phyloP scores from a whole-genome alignment of 2,888 invertebrate species.

The Epinotia brunnichana region DNA sequence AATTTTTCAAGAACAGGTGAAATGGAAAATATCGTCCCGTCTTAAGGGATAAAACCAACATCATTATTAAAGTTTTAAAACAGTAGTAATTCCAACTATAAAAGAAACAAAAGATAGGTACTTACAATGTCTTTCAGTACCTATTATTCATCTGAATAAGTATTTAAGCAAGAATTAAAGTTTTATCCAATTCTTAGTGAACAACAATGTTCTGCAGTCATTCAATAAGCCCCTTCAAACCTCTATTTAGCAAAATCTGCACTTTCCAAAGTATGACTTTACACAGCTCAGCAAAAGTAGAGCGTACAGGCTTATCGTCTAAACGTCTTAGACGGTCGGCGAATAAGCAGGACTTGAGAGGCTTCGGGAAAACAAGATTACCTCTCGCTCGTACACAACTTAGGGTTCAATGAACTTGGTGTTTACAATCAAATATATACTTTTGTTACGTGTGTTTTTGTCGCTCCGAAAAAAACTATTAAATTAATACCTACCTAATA shows the following conservation, averaged over 20 bases:
- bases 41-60: too few relatives aligned
- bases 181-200: background rate
- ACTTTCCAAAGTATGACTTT: slow-evolving; percentile 29
- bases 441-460: background rate
- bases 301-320: slow-evolving; percentile 39
- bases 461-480: background rate
- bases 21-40: too few relatives aligned
- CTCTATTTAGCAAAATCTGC: slow-evolving; percentile 10
- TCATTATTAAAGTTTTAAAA: too few relatives aligned
- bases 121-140: too few relatives aligned
- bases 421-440: slow-evolving; percentile 1
- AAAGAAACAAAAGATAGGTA: too few relatives aligned
- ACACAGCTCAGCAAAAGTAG: slow-evolving; percentile 40
- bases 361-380: slow-evolving; percentile 60
- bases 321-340: slow-evolving; percentile 46
- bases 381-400: slow-evolving; percentile 39
- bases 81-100: too few relatives aligned
- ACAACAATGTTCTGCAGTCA: background rate
- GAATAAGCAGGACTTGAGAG: slow-evolving; percentile 56
- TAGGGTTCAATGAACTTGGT: slow-evolving; percentile 30
- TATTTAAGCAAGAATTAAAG: too few relatives aligned
- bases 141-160: too few relatives aligned
- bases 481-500: too few relatives aligned
- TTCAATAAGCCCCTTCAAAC: slow-evolving; percentile 2
- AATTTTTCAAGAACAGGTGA: too few relatives aligned